Percentiles rank a stretch among this genome's conserved stretches.
These are phyloP conservation scores for Synanceia verrucosa DNA, from an alignment of 2,797 vertebrate genomes.

Conservation along the genomic window DNA sequence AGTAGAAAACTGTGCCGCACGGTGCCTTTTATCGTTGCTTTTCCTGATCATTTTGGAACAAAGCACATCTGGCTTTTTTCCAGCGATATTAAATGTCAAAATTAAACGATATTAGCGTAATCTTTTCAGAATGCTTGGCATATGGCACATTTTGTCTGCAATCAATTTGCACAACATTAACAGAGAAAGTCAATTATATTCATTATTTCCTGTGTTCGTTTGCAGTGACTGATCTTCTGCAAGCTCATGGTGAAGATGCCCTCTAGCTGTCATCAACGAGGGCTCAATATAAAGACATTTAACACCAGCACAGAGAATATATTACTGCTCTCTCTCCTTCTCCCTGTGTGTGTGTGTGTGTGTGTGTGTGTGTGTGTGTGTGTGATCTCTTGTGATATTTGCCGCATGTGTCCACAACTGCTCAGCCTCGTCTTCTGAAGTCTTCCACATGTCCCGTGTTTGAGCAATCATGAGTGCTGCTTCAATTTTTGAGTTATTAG, in stretches of 20 bases:
- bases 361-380: constrained; percentile 9
- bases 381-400: constrained; percentile 29
- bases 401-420: constrained; percentile 50
- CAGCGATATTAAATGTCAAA: constrained; percentile 45
- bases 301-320: constrained; percentile 23
- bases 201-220: constrained; percentile 43
- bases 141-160: constrained; percentile 58
- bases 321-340: constrained; percentile 23
- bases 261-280: constrained; percentile 37
- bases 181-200: constrained; percentile 47
- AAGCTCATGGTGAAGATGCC: constrained; percentile 31
- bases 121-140: constrained; percentile 63
- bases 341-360: constrained; percentile 11
- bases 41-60: constrained; percentile 32
- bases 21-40: not conserved
- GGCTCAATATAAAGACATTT: constrained; percentile 28
- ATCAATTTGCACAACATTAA: constrained; percentile 67
- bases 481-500: constrained; percentile 59
- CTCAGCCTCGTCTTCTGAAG: constrained; percentile 46
- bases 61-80: constrained; percentile 62
- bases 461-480: constrained; percentile 52
- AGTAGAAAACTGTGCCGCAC: constrained; percentile 5
- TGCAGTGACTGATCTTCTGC: constrained; percentile 40
- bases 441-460: constrained; percentile 53
- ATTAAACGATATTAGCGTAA: constrained; percentile 62